Evolutionary conservation across 2,113 vertebrate species (phyloP), one percentile per base, ranked within the genome.

Genomic region (Phaethornis superciliosus): DNA sequence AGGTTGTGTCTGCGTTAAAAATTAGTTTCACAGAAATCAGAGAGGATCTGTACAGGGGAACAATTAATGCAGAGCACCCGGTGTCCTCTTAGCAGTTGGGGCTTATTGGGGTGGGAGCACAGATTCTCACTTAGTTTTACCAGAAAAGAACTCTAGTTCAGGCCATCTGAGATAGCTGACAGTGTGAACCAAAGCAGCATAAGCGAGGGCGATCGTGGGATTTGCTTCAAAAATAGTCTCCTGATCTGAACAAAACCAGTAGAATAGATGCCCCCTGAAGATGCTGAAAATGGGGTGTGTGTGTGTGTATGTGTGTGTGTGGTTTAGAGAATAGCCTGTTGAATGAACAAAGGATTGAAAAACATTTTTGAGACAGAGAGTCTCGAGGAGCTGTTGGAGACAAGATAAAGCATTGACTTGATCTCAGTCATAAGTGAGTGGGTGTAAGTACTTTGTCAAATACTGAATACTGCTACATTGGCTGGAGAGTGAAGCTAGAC

Each of bases 361-460:
- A 94, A 40, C 1, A 4, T 65, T 93, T 91, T 55, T 63, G 56
- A 85, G 90, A 63, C 42, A 74, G 71, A 19, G 63, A 19, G 46
- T 70, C 64, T 88, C 32, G 76, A 92, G 71, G 85, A 93, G 90
- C 33, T 96, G 71, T 42, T 90, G 85, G 72, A 92, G 82, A 88
- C 40, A 88, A 94, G 94, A 88, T 84, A 70, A 88, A 92, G 35
- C n/a, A 71, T 78, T 93, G 88, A 81, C 68, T 96, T 93, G 59
- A 90, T 94, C 68, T 90, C 85, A 90, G 82, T 85, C 76, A 88
- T 94, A 90, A 95, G 72, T 55, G 60, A 94, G 92, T 83, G 69
- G 88, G 94, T 85, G 52, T 90, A 94, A 95, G 92, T 75, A 88
- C 76, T 93, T 94, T 81, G 47, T 95, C 88, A 94, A 95, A 80